These are phyloP conservation scores for Puma concolor DNA, from an alignment of 2,113 vertebrate genomes.

Conservation along the genomic window DNA sequence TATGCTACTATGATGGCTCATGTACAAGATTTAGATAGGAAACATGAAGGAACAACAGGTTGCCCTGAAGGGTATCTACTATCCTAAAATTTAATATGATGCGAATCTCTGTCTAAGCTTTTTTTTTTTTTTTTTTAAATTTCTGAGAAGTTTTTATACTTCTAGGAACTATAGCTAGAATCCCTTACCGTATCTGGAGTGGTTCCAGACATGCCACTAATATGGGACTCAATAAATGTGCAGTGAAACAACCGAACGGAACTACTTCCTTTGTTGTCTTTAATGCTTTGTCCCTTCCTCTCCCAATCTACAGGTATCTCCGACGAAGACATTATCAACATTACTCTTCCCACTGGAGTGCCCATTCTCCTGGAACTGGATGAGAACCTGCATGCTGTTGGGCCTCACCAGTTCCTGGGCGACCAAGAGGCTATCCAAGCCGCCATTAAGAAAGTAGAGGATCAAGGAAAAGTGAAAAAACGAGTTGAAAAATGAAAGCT, in stretches of 20 bases:
- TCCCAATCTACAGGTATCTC: constrained; percentile 91
- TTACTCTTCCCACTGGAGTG: constrained; percentile 96
- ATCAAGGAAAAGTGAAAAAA: constrained; percentile 96
- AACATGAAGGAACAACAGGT: neutral
- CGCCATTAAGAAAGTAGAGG: constrained; percentile 98
- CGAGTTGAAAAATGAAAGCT: constrained; percentile 76
- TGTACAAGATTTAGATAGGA: neutral
- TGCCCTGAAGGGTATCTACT: neutral
- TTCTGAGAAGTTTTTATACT: neutral
- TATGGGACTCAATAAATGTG: neutral
- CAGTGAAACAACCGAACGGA: neutral
- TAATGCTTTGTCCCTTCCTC: neutral
- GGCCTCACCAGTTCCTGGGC: constrained; percentile 93
- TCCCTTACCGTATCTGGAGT: neutral
- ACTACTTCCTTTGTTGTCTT: neutral
- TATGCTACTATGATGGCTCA: neutral
- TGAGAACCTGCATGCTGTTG: constrained; percentile 91
- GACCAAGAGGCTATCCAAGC: constrained; percentile 95
- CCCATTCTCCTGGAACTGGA: constrained; percentile 96
- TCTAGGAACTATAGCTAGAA: neutral
- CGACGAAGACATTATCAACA: constrained; percentile 91
- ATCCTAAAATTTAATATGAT: neutral
- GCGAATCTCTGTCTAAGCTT: neutral
- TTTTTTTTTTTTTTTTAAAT: neutral
- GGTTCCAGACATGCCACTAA: neutral